A percentile compares a stretch with the other conserved stretches of the same genome.
These are phyloP conservation scores for Muscina levida DNA, from an alignment of 2,888 invertebrate species.

Conservation along the genomic window DNA sequence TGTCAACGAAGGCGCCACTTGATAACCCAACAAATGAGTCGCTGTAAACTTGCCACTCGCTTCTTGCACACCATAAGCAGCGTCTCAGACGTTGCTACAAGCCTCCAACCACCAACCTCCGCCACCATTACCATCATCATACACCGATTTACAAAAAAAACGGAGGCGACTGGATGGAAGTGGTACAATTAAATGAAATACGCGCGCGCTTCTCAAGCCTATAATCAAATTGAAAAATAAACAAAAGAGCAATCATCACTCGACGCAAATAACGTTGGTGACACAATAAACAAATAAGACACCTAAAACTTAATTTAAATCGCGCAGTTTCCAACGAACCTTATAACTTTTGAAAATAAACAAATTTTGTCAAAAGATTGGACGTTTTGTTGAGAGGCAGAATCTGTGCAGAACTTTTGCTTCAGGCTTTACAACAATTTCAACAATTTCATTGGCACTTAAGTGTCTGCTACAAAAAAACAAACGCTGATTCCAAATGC, in stretches of 20 bases:
- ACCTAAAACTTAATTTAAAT: neutral
- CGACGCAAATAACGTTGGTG: conserved; percentile 47
- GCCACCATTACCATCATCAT: too few species aligned
- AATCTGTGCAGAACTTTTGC: conserved; percentile 39
- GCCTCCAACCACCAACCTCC: conserved; percentile 3
- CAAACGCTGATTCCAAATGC: neutral
- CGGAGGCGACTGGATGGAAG: conserved; percentile 8
- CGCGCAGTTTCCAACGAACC: conserved; percentile 40
- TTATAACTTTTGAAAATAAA: conserved; percentile 53
- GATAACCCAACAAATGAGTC: conserved; percentile 25
- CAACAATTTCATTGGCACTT: conserved; percentile 55
- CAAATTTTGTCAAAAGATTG: conserved; percentile 26
- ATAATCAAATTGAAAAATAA: conserved; percentile 43
- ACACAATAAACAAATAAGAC: conserved; percentile 27
- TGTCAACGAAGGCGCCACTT: conserved; percentile 60
- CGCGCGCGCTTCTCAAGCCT: conserved; percentile 34
- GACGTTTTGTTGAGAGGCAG: conserved; percentile 35
- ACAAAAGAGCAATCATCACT: conserved; percentile 32
- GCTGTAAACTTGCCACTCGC: neutral
- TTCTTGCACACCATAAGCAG: conserved; percentile 3
- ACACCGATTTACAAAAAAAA: too few species aligned
- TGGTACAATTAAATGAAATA: conserved; percentile 14
- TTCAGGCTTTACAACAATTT: conserved; percentile 42
- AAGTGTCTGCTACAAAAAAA: conserved; percentile 37
- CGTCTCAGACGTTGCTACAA: conserved; percentile 21